These are phyloP conservation scores for Catostylus mosaicus DNA, from an alignment of 30 jellyfish, hydroid and myxozoan genomes.

Conservation along the genomic window DNA sequence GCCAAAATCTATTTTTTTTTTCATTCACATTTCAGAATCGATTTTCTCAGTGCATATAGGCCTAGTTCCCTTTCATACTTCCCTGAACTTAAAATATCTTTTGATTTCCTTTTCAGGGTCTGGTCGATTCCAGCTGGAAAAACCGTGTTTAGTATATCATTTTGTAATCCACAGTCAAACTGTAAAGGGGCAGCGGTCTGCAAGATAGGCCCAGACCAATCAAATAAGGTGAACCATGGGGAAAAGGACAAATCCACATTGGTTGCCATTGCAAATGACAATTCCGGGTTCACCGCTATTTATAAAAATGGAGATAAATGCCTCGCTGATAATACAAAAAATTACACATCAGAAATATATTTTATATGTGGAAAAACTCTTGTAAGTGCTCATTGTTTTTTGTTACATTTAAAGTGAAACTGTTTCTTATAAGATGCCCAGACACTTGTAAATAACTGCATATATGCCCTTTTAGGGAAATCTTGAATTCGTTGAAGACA, in stretches of 20 bases:
- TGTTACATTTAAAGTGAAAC: not conserved
- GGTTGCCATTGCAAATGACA: conserved; percentile 33
- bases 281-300: conserved; percentile 40
- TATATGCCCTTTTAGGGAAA: conserved; percentile 50
- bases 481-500: conserved; percentile 64
- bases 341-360: conserved; percentile 34
- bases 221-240: conserved; percentile 21
- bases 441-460: not conserved
- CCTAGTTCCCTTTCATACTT: not conserved
- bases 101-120: conserved; percentile 8
- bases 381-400: conserved; percentile 20
- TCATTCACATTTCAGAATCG: not conserved
- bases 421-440: not conserved
- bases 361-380: conserved; percentile 53
- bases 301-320: conserved; percentile 21
- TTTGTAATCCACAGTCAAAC: conserved; percentile 24
- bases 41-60: not conserved
- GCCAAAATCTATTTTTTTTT: not conserved
- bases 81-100: not conserved
- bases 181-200: conserved; percentile 41
- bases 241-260: conserved; percentile 6
- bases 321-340: not conserved
- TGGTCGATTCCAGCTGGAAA: conserved; percentile 47
- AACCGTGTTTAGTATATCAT: conserved; percentile 5
- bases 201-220: conserved; percentile 13